These are phyloP conservation scores for Scaptomyza reducta DNA, from an alignment of 2,888 invertebrate genomes.

Conservation along the genomic window DNA sequence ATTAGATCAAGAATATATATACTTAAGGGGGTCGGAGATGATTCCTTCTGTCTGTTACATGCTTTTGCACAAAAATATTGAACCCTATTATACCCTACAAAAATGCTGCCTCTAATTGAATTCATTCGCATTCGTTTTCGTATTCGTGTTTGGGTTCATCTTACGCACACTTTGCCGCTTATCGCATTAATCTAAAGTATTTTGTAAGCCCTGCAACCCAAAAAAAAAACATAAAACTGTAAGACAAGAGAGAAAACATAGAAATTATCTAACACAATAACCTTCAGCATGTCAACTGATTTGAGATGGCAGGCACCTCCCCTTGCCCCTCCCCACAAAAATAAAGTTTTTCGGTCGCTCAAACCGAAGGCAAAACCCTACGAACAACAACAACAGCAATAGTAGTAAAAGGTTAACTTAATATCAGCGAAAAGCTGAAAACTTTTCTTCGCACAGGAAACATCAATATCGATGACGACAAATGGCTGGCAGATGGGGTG, in stretches of 20 bases:
- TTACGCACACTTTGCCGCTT: constrained; percentile 25
- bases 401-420: constrained; percentile 42
- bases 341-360: constrained; percentile 31
- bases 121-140: constrained; percentile 15
- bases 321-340: not conserved
- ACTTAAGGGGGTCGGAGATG: too few relatives aligned
- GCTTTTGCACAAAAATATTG: too few relatives aligned
- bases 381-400: constrained; percentile 1
- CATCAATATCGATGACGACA: constrained; percentile 49
- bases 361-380: constrained; percentile 22
- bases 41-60: too few relatives aligned
- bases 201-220: constrained; percentile 36
- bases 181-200: constrained; percentile 54
- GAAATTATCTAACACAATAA: constrained; percentile 63
- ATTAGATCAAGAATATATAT: too few relatives aligned
- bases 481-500: constrained; percentile 1
- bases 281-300: constrained; percentile 55
- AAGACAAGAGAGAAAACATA: constrained; percentile 33
- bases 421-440: constrained; percentile 42
- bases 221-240: not conserved
- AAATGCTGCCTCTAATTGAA: constrained; percentile 36
- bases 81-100: too few relatives aligned
- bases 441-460: constrained; percentile 27
- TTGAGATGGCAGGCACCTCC: constrained; percentile 28
- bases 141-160: constrained; percentile 7